These are phyloP conservation scores for Xenops minutus DNA, from an alignment of 2,797 vertebrate species.

Conservation along the genomic window DNA sequence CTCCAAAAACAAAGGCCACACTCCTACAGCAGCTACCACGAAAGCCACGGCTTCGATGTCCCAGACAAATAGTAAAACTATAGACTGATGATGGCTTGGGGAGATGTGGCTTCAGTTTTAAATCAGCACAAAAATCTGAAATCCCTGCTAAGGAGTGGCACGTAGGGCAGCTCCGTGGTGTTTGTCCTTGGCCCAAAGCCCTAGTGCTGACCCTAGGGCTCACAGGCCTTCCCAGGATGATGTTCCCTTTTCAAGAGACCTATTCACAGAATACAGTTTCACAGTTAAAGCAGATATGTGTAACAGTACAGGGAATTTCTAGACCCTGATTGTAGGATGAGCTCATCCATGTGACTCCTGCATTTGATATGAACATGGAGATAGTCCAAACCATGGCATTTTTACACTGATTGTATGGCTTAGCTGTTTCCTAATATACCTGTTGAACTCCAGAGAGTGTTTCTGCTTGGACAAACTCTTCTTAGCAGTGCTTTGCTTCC, in stretches of 20 bases:
- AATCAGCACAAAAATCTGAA: neutral
- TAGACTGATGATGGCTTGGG: neutral
- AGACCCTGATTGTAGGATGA: neutral
- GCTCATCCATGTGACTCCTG: neutral
- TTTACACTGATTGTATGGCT: neutral
- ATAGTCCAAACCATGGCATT: neutral
- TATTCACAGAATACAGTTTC: neutral
- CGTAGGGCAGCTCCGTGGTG: fast-evolving
- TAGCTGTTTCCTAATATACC: neutral
- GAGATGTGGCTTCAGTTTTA: neutral
- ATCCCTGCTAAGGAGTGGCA: fast-evolving
- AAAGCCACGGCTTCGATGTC: neutral
- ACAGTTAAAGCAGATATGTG: neutral
- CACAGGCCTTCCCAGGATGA: fast-evolving
- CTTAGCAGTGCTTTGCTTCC: neutral
- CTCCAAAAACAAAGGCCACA: neutral
- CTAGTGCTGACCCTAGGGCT: neutral
- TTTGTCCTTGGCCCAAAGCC: neutral
- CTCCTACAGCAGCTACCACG: neutral
- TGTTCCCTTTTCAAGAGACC: neutral
- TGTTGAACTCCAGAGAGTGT: neutral
- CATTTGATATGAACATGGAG: neutral
- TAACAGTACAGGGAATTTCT: neutral
- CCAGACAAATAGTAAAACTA: neutral
- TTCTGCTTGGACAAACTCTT: neutral